Evolutionary conservation across 2,888 invertebrate genomes (phyloP).

Genomic region (Hirtodrosophila alboralis): DNA sequence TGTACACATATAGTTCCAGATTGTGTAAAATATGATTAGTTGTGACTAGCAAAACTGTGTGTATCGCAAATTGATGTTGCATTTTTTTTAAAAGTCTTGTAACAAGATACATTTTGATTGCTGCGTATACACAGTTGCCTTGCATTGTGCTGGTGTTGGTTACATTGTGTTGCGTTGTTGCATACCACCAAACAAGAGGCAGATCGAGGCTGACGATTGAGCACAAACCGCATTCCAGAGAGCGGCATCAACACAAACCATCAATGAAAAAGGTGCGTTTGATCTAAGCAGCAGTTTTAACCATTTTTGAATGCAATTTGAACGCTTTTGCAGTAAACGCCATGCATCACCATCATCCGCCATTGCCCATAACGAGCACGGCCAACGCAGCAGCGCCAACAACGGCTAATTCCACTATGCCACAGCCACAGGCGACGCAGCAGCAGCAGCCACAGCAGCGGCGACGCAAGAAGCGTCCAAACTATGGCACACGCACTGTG

Average conservation of each 20-base stretch:
- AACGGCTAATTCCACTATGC: constrained; percentile 14
- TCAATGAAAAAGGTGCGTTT: constrained; percentile 73
- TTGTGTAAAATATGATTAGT: too few species aligned
- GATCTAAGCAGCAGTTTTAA: constrained; percentile 19
- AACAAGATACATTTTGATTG: constrained; percentile 40
- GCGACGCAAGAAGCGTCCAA: constrained; percentile 87
- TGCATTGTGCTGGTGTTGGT: constrained; percentile 28
- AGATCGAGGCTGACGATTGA: constrained; percentile 46
- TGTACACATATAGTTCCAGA: too few species aligned
- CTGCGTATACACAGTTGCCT: constrained; percentile 40
- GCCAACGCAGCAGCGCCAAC: constrained; percentile 23
- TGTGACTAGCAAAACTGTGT: not conserved
- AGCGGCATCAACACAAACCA: constrained; percentile 33
- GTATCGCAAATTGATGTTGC: constrained; percentile 1
- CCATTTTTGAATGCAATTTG: constrained; percentile 13
- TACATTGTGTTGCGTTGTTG: constrained; percentile 41
- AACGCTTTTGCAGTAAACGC: constrained; percentile 38
- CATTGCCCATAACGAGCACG: constrained; percentile 60
- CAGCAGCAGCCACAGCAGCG: constrained; percentile 83
- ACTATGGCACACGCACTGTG: constrained; percentile 87
- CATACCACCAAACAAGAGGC: constrained; percentile 49
- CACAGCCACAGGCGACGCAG: constrained; percentile 35
- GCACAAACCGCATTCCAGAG: constrained; percentile 67
- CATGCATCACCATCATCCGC: constrained; percentile 81
- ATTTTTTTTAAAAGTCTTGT: not conserved